Evolutionary conservation across 2,888 invertebrate genomes (phyloP), one percentile per base, ranked within the genome.

Genomic region (Onthophagus sagittarius): DNA sequence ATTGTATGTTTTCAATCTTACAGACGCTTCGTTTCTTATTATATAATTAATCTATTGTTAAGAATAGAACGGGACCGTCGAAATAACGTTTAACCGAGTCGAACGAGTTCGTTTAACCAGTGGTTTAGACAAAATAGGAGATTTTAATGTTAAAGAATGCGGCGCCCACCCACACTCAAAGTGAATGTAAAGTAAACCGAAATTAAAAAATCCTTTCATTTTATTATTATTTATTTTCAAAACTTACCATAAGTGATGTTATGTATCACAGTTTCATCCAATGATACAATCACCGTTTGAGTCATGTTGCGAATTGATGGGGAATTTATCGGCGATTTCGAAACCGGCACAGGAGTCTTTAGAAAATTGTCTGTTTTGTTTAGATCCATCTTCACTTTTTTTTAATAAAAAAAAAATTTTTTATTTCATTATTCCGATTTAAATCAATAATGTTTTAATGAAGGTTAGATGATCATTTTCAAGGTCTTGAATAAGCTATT

Each of bases 161-260:
- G 67, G 32, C 31, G 32, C 67, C 39, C 39, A 62, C 67, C 23
- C 62, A 63, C 64, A 71, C 67, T 67, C 14, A 62, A 67, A 53
- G 31, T 62, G 23, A 15, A 14, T 6, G 32, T 63, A 15, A 70
- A 65, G n/a, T 67, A 63, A 33, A 62, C 31, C 13, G 7, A 53
- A 62, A 23, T 72, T 23, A 64, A 63, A 63, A 31, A 65, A 62
- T 62, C 65, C n/a, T n/a, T n/a, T n/a, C n/a, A n/a, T 62, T 63
- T 73, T 71, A 23, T 62, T 67, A 71, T 15, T 39, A 71, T 71
- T 62, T 71, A 32, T 64, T 39, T 15, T 72, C 15, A 62, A 67
- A 67, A 73, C 85, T 84, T 81, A 89, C 89, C 88, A 81, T 88
- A 88, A 77, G 88, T 88, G 79, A 89, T 86, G 80, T 87, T 86